Evolutionary conservation across 2,797 vertebrate genomes (phyloP).

Genomic region (Myiotriccus ornatus): DNA sequence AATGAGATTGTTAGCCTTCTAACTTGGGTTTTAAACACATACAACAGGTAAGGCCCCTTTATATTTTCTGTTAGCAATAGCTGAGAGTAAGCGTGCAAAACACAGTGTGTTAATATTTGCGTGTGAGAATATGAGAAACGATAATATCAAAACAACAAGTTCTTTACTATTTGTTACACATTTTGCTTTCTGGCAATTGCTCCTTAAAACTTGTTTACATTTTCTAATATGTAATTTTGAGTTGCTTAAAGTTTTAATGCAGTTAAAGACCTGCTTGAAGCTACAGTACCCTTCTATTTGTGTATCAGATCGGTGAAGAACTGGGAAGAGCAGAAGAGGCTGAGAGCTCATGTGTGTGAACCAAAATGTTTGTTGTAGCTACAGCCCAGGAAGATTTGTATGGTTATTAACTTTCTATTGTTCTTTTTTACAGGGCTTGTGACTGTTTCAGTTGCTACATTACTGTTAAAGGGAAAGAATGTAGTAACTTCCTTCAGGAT

Average conservation of each 20-base stretch:
- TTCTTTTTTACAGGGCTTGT: not conserved
- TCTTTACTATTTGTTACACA: not conserved
- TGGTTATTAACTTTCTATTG: conserved; percentile 11
- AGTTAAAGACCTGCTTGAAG: not conserved
- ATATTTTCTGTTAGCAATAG: not conserved
- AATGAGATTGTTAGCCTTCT: conserved; percentile 96
- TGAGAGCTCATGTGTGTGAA: not conserved
- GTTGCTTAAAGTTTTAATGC: not conserved
- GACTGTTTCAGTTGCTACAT: not conserved
- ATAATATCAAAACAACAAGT: not conserved
- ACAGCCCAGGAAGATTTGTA: not conserved
- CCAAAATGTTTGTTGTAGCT: not conserved
- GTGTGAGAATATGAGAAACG: not conserved
- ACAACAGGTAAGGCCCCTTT: conserved; percentile 82
- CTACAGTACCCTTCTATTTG: not conserved
- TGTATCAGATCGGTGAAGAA: not conserved
- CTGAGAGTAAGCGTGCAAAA: not conserved
- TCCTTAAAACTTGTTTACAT: not conserved
- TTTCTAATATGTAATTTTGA: not conserved
- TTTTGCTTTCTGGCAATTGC: not conserved
- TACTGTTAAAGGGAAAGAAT: conserved; percentile 36
- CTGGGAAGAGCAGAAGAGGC: not conserved
- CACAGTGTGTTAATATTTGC: not conserved
- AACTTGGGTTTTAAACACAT: conserved; percentile 96
- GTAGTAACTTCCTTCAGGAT: conserved; percentile 16